Base-by-base conservation (phyloP, 37 sponge, comb jelly and placozoan species). In the Aphrocallistes beatrix region DNA sequence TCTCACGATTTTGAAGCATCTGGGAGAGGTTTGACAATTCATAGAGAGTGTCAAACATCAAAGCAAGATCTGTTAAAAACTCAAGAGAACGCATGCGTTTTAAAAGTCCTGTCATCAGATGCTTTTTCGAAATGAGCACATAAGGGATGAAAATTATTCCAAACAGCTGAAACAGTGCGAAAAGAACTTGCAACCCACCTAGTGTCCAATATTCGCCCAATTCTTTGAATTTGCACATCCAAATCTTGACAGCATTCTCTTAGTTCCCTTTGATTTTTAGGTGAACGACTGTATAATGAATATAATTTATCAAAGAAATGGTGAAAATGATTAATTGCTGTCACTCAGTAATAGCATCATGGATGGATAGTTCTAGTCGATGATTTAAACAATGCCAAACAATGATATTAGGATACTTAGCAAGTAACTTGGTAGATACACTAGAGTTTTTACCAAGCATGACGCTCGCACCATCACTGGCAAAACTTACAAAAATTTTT, bases 331-430 rank as follows among this genome's bases (percentile, higher is more conserved):
- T 38, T 84, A 39, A 48, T 84, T 19, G 37, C 85, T 84, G 85
- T 48, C 40, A 84, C 85, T 84, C 85, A 42, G 40, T 84, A 48
- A 84, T 84, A 40, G 85, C 32, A 48, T 84, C 85, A 84, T 48
- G 48, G 23, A 84, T 48, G 19, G 85, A 40, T 37, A 84, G 36
- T 84, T 84, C 85, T 48, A 84, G 81, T 36, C 81, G 19, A 75
- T 19, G 19, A 36, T 16, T 75, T n/a, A n/a, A n/a, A n/a, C n/a
- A n/a, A 60, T 60, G 75, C 75, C 75, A 60, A 19, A 60, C 75
- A 60, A 60, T 60, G 75, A 60, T 60, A 25, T 60, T 60, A 60
- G 75, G 21, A 60, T 60, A 60, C 75, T 60, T 60, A 25, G 75
- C 75, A 60, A 60, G 10, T 60, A 60, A 60, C 75, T 30, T 60